Conservation (phyloP, 2,888 invertebrate species). For the Pammene aurita region DNA sequence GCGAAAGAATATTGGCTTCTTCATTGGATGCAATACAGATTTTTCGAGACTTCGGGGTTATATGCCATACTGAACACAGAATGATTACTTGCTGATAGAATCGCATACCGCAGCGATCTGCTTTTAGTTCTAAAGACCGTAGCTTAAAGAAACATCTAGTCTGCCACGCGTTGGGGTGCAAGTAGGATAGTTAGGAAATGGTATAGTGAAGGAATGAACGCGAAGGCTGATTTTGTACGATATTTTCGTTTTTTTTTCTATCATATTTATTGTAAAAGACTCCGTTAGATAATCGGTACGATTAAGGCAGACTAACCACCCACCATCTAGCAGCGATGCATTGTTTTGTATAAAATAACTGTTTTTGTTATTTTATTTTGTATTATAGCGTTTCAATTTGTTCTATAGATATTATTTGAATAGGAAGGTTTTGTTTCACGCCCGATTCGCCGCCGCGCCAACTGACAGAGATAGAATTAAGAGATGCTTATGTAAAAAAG, state of each 20-base stretch:
- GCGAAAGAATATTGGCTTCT: too few species aligned
- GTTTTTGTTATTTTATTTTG: constrained; percentile 65
- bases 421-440: constrained; percentile 71
- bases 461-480: constrained; percentile 22
- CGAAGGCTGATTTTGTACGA: constrained; percentile 75
- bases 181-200: constrained; percentile 58
- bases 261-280: constrained; percentile 41
- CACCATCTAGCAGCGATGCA: constrained; percentile 27
- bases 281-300: constrained; percentile 35
- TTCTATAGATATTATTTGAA: constrained; percentile 69
- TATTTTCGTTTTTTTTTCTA: constrained; percentile 51
- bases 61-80: too few species aligned
- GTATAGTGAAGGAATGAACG: constrained; percentile 61
- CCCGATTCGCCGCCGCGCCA: constrained; percentile 43
- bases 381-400: constrained; percentile 67
- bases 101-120: too few species aligned
- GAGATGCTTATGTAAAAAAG: constrained; percentile 12
- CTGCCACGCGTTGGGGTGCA: constrained; percentile 24
- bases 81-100: too few species aligned
- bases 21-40: too few species aligned
- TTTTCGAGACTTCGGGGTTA: too few species aligned
- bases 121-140: too few species aligned
- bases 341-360: constrained; percentile 59
- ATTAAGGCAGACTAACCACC: constrained; percentile 36
- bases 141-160: constrained; percentile 12